Conservation (phyloP, 2,113 vertebrate species). For the Cettia cetti region DNA sequence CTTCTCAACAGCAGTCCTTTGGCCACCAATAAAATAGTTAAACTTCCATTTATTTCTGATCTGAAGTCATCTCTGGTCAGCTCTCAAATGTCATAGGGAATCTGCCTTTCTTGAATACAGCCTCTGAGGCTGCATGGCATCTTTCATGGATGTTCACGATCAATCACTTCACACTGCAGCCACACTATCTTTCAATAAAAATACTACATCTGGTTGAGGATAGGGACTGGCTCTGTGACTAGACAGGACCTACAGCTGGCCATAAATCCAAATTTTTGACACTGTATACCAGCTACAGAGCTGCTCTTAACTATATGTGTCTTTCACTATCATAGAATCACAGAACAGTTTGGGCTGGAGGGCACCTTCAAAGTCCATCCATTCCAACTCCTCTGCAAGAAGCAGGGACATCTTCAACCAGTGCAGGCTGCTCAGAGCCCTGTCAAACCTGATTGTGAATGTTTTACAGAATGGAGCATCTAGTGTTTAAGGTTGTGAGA, state of each 20-base stretch:
- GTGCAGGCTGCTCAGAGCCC: neutral
- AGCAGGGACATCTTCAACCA: neutral
- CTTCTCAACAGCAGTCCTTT: neutral
- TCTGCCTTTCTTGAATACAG: neutral
- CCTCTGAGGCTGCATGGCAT: neutral
- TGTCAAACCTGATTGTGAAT: neutral
- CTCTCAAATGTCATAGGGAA: neutral
- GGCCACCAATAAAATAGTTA: slow-evolving; percentile 8
- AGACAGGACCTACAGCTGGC: neutral
- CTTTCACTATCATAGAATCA: neutral
- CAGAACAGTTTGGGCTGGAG: neutral
- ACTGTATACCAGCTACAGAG: neutral
- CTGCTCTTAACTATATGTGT: neutral
- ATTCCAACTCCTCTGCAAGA: neutral
- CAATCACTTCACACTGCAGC: neutral
- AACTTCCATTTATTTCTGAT: slow-evolving; percentile 14
- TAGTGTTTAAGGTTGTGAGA: neutral
- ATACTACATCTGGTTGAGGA: neutral
- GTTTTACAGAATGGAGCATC: neutral
- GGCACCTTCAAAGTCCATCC: neutral
- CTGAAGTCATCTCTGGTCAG: neutral
- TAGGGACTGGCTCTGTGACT: neutral
- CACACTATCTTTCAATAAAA: neutral
- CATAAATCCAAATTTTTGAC: neutral
- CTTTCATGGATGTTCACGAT: neutral